Evolutionary conservation across 2,113 vertebrate species (phyloP).

Genomic region (Typhlomys cinereus): DNA sequence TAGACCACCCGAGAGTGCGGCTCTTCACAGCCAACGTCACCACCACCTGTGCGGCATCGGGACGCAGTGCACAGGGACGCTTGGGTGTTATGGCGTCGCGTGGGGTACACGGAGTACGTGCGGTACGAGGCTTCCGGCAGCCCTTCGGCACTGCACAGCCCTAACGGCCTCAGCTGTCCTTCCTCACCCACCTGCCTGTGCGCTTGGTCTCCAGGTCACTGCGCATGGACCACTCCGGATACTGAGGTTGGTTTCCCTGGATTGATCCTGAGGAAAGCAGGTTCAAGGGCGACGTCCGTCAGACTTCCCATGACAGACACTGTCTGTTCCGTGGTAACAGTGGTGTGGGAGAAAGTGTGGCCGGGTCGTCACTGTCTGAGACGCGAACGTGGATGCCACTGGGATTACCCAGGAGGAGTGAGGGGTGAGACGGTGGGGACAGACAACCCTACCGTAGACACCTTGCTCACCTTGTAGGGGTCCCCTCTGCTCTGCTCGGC

Average conservation of each 20-base stretch:
- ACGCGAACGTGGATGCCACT: fast-evolving
- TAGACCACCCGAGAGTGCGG: not conserved
- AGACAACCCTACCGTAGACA: fast-evolving
- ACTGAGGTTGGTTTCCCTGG: not conserved
- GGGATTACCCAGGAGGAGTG: not conserved
- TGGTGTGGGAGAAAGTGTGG: fast-evolving
- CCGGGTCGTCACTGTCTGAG: not conserved
- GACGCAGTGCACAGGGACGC: not conserved
- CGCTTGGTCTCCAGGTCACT: fast-evolving
- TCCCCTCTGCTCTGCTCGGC: not conserved
- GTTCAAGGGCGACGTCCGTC: not conserved
- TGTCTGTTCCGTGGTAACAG: not conserved
- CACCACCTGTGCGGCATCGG: not conserved
- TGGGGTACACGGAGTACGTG: too few species aligned
- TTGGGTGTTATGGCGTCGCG: not conserved
- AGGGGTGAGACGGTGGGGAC: not conserved
- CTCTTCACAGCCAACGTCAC: not conserved
- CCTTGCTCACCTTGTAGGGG: too few species aligned
- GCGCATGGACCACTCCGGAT: not conserved
- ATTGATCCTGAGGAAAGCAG: too few species aligned
- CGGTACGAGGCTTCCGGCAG: not conserved
- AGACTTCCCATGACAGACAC: not conserved
- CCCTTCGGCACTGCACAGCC: too few species aligned
- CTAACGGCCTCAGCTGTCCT: not conserved
- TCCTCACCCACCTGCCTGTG: fast-evolving